Conservation (phyloP, 53 echinoderm and acorn worm genomes). For the Luidia sarsii region DNA sequence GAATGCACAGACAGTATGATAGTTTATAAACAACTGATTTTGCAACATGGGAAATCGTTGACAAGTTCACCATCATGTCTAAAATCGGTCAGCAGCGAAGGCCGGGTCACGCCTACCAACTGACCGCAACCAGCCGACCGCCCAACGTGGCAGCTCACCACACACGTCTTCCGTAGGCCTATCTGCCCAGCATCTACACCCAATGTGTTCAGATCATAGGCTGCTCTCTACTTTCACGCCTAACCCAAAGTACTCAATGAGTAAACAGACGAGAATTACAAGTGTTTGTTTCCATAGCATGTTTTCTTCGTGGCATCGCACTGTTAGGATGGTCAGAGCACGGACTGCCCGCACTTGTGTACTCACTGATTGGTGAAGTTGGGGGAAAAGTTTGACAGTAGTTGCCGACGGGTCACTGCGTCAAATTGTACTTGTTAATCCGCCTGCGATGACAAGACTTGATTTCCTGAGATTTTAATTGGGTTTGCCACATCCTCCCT, state of each 20-base stretch:
- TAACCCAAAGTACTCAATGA: background rate
- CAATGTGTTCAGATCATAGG: too few species aligned
- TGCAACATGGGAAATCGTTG: slow-evolving; percentile 51
- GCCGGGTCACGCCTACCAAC: slow-evolving; percentile 31
- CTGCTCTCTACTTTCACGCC: too few species aligned
- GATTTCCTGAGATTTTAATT: slow-evolving; percentile 29
- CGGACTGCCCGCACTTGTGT: background rate
- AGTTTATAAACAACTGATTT: slow-evolving; percentile 39
- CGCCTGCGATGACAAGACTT: slow-evolving; percentile 32
- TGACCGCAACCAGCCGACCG: slow-evolving; percentile 32
- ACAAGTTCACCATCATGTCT: slow-evolving; percentile 10
- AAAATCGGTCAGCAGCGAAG: background rate
- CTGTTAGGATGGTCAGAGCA: too few species aligned
- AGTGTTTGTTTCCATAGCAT: background rate
- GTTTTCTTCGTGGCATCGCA: background rate
- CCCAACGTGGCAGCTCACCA: too few species aligned
- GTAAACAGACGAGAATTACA: slow-evolving; percentile 14
- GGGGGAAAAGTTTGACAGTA: slow-evolving; percentile 22
- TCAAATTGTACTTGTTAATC: slow-evolving; percentile 47
- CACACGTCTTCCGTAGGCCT: too few species aligned
- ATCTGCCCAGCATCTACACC: too few species aligned
- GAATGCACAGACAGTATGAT: slow-evolving; percentile 34
- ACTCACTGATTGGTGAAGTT: background rate
- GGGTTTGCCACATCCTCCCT: slow-evolving; percentile 52
- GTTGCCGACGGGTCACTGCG: slow-evolving; percentile 22